phyloP scores from a whole-genome alignment of 2,113 vertebrate genomes.

The Osmerus mordax region DNA sequence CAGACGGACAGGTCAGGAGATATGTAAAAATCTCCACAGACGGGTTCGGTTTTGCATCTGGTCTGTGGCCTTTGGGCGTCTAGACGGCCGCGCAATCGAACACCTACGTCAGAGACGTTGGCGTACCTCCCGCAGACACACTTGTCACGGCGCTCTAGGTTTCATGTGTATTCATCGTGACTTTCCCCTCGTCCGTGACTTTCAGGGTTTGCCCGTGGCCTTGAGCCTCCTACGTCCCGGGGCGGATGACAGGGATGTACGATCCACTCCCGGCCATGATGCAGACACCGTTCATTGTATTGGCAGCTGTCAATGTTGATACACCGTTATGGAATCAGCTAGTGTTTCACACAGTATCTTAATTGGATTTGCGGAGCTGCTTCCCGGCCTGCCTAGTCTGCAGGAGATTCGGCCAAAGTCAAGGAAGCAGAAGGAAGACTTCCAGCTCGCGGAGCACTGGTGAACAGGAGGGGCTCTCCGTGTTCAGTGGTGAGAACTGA shows the following conservation, averaged over 20 bases:
- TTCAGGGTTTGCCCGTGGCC: conserved; percentile 18
- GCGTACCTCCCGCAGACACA: too few relatives aligned
- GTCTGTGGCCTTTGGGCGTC: too few relatives aligned
- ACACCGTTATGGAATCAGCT: conserved; percentile 69
- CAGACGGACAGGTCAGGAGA: too few relatives aligned
- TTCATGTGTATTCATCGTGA: conserved; percentile 34
- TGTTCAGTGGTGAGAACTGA: too few relatives aligned
- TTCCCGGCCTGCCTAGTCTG: neutral
- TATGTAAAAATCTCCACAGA: too few relatives aligned
- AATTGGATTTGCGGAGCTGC: conserved; percentile 68
- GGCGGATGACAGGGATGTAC: conserved; percentile 68
- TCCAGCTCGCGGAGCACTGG: neutral
- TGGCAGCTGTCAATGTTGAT: conserved; percentile 80
- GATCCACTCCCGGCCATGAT: conserved; percentile 70
- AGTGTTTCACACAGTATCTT: conserved; percentile 76
- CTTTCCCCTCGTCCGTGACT: conserved; percentile 1
- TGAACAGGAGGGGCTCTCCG: conserved; percentile 11
- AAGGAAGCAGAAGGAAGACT: conserved; percentile 57
- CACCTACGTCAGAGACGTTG: conserved; percentile 8
- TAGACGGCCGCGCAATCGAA: neutral
- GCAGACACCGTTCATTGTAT: conserved; percentile 74
- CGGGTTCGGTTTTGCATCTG: too few relatives aligned
- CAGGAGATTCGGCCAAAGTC: conserved; percentile 62
- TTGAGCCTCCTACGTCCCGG: conserved; percentile 42
- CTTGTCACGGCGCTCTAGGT: conserved; percentile 44